Conservation (phyloP, 2,888 invertebrate genomes). For the Apamea sordens region DNA sequence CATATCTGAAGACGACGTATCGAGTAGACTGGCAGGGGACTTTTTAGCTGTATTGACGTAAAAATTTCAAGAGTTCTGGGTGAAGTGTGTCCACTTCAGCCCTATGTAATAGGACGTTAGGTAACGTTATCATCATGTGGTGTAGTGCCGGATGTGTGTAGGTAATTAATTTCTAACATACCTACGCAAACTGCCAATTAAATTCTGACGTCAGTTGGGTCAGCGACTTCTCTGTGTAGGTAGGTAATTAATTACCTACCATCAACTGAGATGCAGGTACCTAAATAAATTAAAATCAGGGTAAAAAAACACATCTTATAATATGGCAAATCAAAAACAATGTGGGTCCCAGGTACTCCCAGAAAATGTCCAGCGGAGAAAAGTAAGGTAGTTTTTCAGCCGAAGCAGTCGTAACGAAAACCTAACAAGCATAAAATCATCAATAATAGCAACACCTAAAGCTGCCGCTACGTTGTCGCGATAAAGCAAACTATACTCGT, state of each 20-base stretch:
- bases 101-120: slow-evolving; percentile 29
- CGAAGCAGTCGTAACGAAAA: neutral
- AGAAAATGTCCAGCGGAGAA: neutral
- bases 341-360: neutral
- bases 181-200: slow-evolving; percentile 17
- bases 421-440: neutral
- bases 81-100: slow-evolving; percentile 25
- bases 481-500: too few species aligned
- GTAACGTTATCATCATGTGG: slow-evolving; percentile 6
- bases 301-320: neutral
- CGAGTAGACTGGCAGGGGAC: slow-evolving; percentile 40
- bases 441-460: neutral
- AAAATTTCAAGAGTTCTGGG: slow-evolving; percentile 34
- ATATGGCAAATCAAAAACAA: neutral
- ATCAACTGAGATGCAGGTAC: neutral
- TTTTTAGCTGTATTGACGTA: slow-evolving; percentile 41
- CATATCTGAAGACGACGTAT: slow-evolving; percentile 31
- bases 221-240: neutral
- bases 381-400: neutral
- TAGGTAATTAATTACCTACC: neutral
- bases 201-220: slow-evolving; percentile 18
- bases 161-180: slow-evolving; percentile 16
- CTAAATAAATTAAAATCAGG: too few species aligned
- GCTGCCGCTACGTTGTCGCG: too few species aligned
- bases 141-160: slow-evolving; percentile 17